phyloP scores from a whole-genome alignment of 2,888 invertebrate species.

The Iselma pallidipennis region DNA sequence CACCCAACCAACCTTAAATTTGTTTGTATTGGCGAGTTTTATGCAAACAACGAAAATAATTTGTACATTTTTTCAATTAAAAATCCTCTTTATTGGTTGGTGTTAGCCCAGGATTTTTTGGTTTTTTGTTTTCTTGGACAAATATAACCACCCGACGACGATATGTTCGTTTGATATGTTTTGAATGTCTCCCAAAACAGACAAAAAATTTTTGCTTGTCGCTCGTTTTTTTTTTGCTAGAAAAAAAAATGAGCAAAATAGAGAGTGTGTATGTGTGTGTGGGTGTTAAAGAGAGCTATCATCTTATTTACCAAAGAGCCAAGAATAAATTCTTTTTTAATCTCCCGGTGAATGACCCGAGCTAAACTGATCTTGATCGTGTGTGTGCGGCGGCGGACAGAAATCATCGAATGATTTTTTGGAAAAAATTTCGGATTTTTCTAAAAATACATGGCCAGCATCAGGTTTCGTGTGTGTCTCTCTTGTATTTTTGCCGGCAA shows the following conservation, averaged over 20 bases:
- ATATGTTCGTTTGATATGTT: not conserved
- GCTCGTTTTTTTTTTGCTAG: too few species aligned
- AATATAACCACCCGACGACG: not conserved
- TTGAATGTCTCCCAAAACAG: not conserved
- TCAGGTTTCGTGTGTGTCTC: not conserved
- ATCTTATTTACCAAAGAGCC: conserved; percentile 19
- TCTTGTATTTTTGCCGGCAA: too few species aligned
- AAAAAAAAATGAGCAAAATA: not conserved
- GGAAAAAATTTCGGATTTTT: not conserved
- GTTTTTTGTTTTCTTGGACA: not conserved
- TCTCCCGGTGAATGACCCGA: conserved; percentile 18
- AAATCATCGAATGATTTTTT: not conserved
- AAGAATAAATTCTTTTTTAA: conserved; percentile 13
- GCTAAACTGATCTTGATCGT: conserved; percentile 5
- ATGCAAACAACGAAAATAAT: not conserved
- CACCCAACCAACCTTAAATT: not conserved
- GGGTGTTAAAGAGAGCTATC: conserved; percentile 9
- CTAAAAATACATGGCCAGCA: not conserved
- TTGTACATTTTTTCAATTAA: not conserved
- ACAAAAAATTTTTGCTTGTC: not conserved
- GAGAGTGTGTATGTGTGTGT: not conserved
- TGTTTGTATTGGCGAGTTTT: not conserved
- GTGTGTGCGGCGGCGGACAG: not conserved
- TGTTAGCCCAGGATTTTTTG: not conserved
- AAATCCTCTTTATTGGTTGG: not conserved